Evolutionary conservation across 2,113 vertebrate species (phyloP).

Genomic region (Osmerus mordax): DNA sequence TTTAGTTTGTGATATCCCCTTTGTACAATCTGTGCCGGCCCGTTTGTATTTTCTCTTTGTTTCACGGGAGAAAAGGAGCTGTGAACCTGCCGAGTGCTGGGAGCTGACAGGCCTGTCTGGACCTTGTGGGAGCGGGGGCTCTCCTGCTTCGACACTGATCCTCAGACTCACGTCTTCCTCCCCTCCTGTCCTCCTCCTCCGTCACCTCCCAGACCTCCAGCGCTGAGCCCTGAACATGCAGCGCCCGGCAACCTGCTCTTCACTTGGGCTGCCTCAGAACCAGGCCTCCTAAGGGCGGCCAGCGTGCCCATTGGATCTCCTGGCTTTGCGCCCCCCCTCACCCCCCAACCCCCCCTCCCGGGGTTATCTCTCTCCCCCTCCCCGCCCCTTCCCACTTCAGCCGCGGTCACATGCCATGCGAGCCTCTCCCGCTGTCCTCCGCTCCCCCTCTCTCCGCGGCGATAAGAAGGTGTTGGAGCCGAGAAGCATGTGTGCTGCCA

Average conservation of each 20-base stretch:
- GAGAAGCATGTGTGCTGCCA: conserved; percentile 76
- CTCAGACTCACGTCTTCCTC: conserved; percentile 64
- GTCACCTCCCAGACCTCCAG: conserved; percentile 21
- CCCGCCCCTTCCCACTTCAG: conserved; percentile 43
- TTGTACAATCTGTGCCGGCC: no score
- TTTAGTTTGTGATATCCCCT: no score
- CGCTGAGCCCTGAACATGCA: background rate
- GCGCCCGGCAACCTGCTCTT: no score
- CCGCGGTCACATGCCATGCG: conserved; percentile 65
- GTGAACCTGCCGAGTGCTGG: no score
- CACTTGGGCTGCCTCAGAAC: no score
- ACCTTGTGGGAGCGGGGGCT: conserved; percentile 57
- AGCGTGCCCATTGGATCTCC: conserved; percentile 14
- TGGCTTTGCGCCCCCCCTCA: conserved; percentile 24
- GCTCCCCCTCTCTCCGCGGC: conserved; percentile 32
- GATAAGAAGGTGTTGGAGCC: conserved; percentile 86
- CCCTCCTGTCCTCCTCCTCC: conserved; percentile 43
- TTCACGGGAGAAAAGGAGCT: no score
- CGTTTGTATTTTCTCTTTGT: no score
- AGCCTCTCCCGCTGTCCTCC: conserved; percentile 55
- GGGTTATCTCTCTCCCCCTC: background rate
- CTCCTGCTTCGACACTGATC: conserved; percentile 39
- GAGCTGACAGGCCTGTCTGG: background rate
- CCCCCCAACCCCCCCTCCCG: background rate
- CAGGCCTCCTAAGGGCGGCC: no score